Evolutionary conservation across 1,140 invertebrate species (phyloP).

Genomic region (Littorina saxatilis): DNA sequence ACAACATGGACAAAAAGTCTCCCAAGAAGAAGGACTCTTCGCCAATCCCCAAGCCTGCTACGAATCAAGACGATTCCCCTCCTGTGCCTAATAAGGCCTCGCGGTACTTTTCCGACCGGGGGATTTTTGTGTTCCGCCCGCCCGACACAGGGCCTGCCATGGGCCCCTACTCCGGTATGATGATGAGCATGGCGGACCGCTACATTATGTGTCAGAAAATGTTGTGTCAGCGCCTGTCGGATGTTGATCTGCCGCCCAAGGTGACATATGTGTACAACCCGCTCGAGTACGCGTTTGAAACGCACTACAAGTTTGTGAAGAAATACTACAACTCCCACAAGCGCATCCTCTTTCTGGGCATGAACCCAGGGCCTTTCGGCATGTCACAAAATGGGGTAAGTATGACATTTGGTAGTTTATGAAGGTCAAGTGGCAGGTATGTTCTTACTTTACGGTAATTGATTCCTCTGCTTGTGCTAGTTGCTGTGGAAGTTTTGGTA

Average conservation of each 20-base stretch:
- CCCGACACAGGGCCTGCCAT: conserved; percentile 37
- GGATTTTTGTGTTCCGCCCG: conserved; percentile 49
- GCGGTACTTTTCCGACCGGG: conserved; percentile 39
- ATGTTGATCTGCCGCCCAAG: conserved; percentile 67
- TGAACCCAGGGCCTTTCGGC: conserved; percentile 96
- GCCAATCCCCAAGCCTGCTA: conserved; percentile 27
- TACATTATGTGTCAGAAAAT: conserved; percentile 57
- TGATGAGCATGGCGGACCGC: conserved; percentile 41
- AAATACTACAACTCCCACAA: conserved; percentile 83
- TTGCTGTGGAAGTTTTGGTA: too few species aligned
- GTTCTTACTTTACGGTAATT: too few species aligned
- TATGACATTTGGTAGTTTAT: conserved; percentile 32
- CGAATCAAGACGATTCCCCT: conserved; percentile 21
- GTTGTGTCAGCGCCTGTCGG: conserved; percentile 57
- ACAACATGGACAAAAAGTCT: conserved; percentile 29
- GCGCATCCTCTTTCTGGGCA: conserved; percentile 89
- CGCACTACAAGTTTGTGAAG: conserved; percentile 84
- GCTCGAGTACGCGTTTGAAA: conserved; percentile 86
- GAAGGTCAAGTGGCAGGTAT: not conserved
- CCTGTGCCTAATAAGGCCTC: conserved; percentile 34
- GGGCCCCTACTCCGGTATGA: conserved; percentile 23
- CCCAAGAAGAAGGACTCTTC: conserved; percentile 34
- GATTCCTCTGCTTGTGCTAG: too few species aligned
- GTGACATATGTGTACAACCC: conserved; percentile 88
- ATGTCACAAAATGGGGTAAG: conserved; percentile 94